Percentiles rank a stretch among this genome's conserved stretches.
Evolutionary conservation across 2,888 invertebrate genomes (phyloP).

Genomic region (Catocala sponsa): DNA sequence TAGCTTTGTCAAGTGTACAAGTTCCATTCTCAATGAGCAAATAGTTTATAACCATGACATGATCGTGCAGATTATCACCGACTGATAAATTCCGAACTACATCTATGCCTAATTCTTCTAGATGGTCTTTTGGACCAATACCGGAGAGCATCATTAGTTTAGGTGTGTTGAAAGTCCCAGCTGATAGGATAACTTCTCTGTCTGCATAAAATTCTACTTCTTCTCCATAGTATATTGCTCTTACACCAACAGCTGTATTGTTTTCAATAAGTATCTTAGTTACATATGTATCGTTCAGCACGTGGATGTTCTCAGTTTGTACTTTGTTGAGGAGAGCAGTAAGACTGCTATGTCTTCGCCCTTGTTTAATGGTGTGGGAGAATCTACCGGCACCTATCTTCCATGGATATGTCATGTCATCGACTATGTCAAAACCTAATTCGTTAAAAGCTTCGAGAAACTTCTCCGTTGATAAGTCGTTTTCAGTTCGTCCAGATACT

Average conservation of each 20-base stretch:
- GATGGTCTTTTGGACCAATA: conserved; percentile 68
- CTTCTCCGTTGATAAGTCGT: conserved; percentile 47
- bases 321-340: conserved; percentile 69
- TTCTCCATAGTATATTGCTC: conserved; percentile 50
- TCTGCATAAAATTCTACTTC: conserved; percentile 59
- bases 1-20: conserved; percentile 52
- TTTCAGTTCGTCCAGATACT: conserved; percentile 62
- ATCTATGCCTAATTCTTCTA: conserved; percentile 59
- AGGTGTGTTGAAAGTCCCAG: conserved; percentile 76
- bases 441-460: conserved; percentile 71
- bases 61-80: conserved; percentile 76
- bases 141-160: conserved; percentile 76
- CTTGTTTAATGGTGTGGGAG: conserved; percentile 72
- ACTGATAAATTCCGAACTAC: conserved; percentile 70
- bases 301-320: conserved; percentile 57
- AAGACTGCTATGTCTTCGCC: conserved; percentile 67
- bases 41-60: conserved; percentile 70
- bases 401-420: conserved; percentile 76
- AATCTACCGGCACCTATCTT: conserved; percentile 73
- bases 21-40: conserved; percentile 69
- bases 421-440: conserved; percentile 66
- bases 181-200: conserved; percentile 72
- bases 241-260: conserved; percentile 63
- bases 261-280: conserved; percentile 67
- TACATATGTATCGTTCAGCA: conserved; percentile 66